These are phyloP conservation scores for Bimastos eiseni DNA, from an alignment of 2,888 invertebrate genomes.

Conservation along the genomic window DNA sequence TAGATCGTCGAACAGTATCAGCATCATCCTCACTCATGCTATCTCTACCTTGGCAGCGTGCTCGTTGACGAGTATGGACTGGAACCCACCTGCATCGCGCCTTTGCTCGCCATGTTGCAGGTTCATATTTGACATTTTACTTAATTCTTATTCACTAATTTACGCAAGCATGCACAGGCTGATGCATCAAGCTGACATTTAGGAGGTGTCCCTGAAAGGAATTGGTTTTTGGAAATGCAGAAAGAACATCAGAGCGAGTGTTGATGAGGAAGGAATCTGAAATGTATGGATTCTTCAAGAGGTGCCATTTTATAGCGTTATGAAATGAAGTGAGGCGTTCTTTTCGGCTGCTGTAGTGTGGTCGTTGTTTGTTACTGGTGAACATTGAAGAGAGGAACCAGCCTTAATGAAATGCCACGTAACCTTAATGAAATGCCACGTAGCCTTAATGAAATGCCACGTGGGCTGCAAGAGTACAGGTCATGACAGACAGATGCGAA, in stretches of 20 bases:
- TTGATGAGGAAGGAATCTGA: not conserved
- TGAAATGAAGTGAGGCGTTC: no score
- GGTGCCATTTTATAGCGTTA: not conserved
- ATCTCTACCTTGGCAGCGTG: conserved; percentile 84
- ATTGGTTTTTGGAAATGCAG: no score
- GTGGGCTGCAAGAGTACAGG: no score
- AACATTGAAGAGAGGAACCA: no score
- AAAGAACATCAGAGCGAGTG: no score
- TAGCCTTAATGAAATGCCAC: no score
- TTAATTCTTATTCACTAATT: not conserved
- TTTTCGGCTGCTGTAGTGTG: no score
- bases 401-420: no score
- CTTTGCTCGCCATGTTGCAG: conserved; percentile 82
- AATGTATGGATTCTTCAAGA: not conserved
- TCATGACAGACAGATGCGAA: no score
- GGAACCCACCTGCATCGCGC: conserved; percentile 73
- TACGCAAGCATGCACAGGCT: not conserved
- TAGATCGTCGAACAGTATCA: conserved; percentile 76
- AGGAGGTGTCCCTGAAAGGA: not conserved
- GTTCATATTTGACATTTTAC: conserved; percentile 67
- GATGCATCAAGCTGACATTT: no score
- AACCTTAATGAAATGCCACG: no score
- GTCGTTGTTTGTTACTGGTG: no score
- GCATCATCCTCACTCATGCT: conserved; percentile 78
- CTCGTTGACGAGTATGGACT: conserved; percentile 86